These are phyloP conservation scores for Ascaphus truei DNA, from an alignment of 2,113 vertebrate genomes.

Conservation along the genomic window DNA sequence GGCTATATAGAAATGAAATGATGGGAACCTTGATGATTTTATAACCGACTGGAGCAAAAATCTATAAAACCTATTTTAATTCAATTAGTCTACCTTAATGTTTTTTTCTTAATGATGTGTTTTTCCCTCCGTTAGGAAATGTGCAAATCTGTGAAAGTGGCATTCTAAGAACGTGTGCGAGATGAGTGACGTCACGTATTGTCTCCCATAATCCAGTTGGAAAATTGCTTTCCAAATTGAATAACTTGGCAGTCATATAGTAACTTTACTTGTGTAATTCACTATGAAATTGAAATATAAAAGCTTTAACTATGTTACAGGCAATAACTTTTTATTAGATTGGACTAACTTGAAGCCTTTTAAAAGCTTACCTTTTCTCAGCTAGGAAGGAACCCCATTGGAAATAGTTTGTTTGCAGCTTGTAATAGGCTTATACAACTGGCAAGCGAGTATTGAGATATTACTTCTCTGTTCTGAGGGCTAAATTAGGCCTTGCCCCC, in stretches of 20 bases:
- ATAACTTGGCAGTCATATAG: not conserved
- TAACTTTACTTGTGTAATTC: not conserved
- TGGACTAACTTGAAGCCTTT: not conserved
- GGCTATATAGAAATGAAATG: slow-evolving; percentile 50
- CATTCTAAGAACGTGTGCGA: not conserved
- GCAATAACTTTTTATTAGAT: not conserved
- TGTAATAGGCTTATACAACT: too few species aligned
- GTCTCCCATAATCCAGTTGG: not conserved
- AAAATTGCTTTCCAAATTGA: not conserved
- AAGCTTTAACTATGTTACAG: not conserved
- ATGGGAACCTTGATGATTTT: slow-evolving; percentile 50
- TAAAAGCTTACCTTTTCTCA: not conserved
- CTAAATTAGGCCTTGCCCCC: too few species aligned
- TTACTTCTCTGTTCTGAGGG: too few species aligned
- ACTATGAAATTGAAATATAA: not conserved
- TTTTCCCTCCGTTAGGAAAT: not conserved
- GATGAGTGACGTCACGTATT: not conserved
- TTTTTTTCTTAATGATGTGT: slow-evolving; percentile 11
- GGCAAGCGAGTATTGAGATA: too few species aligned
- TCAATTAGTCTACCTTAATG: slow-evolving; percentile 33
- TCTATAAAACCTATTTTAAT: slow-evolving; percentile 35
- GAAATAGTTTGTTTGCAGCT: too few species aligned
- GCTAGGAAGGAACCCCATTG: not conserved
- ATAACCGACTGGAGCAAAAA: slow-evolving; percentile 32
- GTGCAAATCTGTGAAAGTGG: not conserved